Evolutionary conservation across 2,113 vertebrate species (phyloP).

Genomic region (Oxyura jamaicensis): DNA sequence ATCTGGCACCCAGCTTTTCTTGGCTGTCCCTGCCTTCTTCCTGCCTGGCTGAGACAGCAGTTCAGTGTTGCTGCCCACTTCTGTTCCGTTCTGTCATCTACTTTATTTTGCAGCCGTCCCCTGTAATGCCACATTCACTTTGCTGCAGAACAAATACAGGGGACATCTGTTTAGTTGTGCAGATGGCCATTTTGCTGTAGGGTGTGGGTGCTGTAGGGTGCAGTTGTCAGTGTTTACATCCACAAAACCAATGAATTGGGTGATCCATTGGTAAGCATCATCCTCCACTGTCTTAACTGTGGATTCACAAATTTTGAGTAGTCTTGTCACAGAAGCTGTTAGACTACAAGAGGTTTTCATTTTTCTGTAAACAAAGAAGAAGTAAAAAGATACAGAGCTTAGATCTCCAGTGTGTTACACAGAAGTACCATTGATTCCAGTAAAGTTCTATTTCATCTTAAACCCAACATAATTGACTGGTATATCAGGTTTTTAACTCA

Average conservation of each 20-base stretch:
- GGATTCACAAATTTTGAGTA: not conserved
- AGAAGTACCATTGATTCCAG: not conserved
- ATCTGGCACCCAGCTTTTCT: not conserved
- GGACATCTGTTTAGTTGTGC: not conserved
- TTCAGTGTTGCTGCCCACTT: not conserved
- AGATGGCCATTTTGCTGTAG: not conserved
- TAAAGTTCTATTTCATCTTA: not conserved
- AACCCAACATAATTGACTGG: not conserved
- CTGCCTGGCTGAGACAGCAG: not conserved
- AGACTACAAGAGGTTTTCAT: not conserved
- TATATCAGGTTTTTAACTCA: not conserved
- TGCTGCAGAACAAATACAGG: not conserved
- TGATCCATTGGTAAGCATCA: not conserved
- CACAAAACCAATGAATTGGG: not conserved
- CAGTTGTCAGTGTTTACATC: not conserved
- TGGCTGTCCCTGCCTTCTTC: not conserved
- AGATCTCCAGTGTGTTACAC: not conserved
- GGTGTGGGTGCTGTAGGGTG: not conserved
- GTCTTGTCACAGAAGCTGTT: not conserved
- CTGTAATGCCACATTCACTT: not conserved
- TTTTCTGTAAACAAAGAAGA: not conserved
- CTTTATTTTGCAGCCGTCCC: not conserved
- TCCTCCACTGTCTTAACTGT: not conserved
- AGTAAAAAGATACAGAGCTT: not conserved
- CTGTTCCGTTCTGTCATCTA: not conserved